Evolutionary conservation across 1,140 invertebrate species (phyloP).

Genomic region (Semibalanus balanoides): DNA sequence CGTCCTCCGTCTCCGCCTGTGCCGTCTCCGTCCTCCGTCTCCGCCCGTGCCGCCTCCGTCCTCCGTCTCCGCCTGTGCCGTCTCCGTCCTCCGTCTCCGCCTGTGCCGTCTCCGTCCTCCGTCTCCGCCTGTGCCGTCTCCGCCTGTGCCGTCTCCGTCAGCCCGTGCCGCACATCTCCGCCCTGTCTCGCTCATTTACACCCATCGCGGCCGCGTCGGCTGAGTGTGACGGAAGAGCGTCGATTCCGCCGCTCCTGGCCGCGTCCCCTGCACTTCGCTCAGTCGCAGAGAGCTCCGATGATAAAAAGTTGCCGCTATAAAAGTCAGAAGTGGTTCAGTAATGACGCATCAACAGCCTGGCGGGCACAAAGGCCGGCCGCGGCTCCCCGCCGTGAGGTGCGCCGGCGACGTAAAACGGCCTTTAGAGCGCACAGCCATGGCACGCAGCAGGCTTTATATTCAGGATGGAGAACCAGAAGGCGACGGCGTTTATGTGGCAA

Average conservation of each 20-base stretch:
- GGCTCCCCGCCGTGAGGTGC: no score
- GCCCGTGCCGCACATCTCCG: no score
- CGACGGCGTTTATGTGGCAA: background rate
- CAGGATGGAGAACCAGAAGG: background rate
- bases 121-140: no score
- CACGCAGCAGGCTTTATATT: background rate
- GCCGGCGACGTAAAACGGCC: background rate
- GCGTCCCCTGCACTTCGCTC: background rate
- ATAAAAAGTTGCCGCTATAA: constrained; percentile 2
- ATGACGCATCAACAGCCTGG: background rate
- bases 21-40: no score
- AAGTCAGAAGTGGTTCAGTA: background rate
- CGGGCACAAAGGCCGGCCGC: background rate
- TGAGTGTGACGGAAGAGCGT: background rate
- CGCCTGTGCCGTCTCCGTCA: no score
- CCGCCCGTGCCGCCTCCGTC: no score
- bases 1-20: no score
- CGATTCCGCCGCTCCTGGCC: no score
- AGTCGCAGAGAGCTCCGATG: background rate
- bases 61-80: no score
- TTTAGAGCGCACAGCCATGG: background rate
- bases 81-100: no score
- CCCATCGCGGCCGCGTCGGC: no score
- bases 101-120: no score
- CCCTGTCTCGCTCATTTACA: background rate